phyloP scores from a whole-genome alignment of 2,113 vertebrate species.

The Picathartes gymnocephalus region DNA sequence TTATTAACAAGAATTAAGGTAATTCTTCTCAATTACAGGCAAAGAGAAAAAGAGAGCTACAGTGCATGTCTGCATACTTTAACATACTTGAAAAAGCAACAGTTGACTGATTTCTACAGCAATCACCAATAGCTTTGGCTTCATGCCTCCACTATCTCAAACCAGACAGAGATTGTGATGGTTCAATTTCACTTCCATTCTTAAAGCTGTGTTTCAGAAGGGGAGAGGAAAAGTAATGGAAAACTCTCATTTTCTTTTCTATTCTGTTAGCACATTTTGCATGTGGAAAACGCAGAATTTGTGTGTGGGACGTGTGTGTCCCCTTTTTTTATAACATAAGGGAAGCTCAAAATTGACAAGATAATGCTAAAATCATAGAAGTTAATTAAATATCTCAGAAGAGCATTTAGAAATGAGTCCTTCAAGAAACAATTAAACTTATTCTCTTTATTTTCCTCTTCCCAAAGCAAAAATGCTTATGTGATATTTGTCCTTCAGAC shows the following conservation, averaged over 20 bases:
- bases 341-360: not conserved
- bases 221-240: fast-evolving
- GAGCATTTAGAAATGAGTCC: not conserved
- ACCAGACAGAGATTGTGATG: not conserved
- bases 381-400: not conserved
- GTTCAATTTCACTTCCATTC: not conserved
- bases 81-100: not conserved
- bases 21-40: not conserved
- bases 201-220: not conserved
- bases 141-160: not conserved
- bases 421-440: not conserved
- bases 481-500: not conserved
- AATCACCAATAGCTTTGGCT: not conserved
- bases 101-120: not conserved
- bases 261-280: not conserved
- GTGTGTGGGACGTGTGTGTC: fast-evolving
- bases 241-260: not conserved
- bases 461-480: not conserved
- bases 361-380: not conserved
- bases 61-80: not conserved
- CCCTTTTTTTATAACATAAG: not conserved
- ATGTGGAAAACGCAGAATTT: fast-evolving
- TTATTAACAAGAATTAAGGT: not conserved
- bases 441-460: not conserved
- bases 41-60: not conserved